phyloP scores from a whole-genome alignment of 1,140 invertebrate species.

The Drosophila subpulchrella region DNA sequence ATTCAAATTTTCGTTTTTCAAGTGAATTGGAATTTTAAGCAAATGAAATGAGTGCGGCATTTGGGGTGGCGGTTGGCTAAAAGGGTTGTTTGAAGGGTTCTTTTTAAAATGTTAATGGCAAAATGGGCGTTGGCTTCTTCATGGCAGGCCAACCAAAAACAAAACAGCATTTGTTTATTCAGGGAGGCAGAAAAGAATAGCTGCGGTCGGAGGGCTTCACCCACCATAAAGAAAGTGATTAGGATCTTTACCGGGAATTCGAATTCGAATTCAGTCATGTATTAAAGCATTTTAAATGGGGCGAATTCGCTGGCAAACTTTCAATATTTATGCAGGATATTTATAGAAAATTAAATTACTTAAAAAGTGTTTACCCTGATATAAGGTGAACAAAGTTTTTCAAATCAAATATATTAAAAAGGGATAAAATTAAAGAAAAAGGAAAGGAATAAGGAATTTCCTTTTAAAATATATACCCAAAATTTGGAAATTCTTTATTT shows the following conservation, averaged over 20 bases:
- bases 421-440: too few relatives aligned
- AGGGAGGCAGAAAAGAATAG: slow-evolving; percentile 7
- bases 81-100: slow-evolving; percentile 56
- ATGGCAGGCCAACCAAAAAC: slow-evolving; percentile 46
- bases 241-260: slow-evolving; percentile 19
- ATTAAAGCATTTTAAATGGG: slow-evolving; percentile 35
- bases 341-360: not conserved
- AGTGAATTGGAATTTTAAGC: slow-evolving; percentile 79
- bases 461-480: too few relatives aligned
- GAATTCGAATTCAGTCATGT: slow-evolving; percentile 24
- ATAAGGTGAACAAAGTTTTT: too few relatives aligned
- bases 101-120: slow-evolving; percentile 58
- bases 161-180: slow-evolving; percentile 50
- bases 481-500: too few relatives aligned
- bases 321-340: slow-evolving; percentile 18
- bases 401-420: too few relatives aligned
- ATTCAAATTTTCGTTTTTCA: slow-evolving; percentile 70
- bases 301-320: slow-evolving; percentile 12
- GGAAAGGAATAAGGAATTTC: too few relatives aligned
- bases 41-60: slow-evolving; percentile 70
- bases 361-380: too few relatives aligned
- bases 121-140: slow-evolving; percentile 45
- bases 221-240: slow-evolving; percentile 31
- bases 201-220: slow-evolving; percentile 22
- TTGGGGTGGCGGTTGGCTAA: slow-evolving; percentile 25